Evolutionary conservation across 1,140 invertebrate genomes (phyloP), one percentile per base, ranked within the genome.

Genomic region (Papilio aristodemus): DNA sequence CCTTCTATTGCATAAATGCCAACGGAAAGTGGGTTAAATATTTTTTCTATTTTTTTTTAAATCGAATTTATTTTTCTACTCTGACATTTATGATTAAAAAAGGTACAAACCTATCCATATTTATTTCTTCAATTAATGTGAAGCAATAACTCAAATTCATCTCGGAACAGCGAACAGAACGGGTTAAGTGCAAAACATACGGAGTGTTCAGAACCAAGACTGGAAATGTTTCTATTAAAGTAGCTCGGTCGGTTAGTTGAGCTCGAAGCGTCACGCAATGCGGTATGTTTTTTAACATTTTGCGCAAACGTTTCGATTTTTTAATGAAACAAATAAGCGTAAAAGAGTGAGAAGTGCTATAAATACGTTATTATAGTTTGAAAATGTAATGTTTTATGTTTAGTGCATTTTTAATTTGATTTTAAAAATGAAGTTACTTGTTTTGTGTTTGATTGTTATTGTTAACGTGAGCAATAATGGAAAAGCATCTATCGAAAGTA

Each of bases 401-500:
- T 22, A 9, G 46, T 54, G 46, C 19, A 2, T 4, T 54, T 13
- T 54, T 22, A 54, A 3, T 25, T 54, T 25, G 9, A 39, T 73
- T 71, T 70, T 32, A 69, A 80, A 71, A 76, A 90, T 89, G 87
- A 91, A 84, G 74, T 78, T 87, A 39, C 67, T 89, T 70, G 78
- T 86, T 70, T 79, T 80, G 69, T 81, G 72, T 73, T 67, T 89
- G 39, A 80, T 87, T 74, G 77, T 91, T 32, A 74, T 89, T 39
- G 75, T 74, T 11, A 86, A 87, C 74, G 75, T 89, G 9, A 89
- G 82, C 58, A 76, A 86, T 63, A 85, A 91, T 76, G 77, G 87
- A 5, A 89, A 86, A 75, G 89, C 87, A 2, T 89, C 89, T 4
- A 43, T 91, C 64, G 86, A 89, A 57, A 87, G 81, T 74, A 81